Base-by-base conservation (phyloP, 2,797 vertebrate genomes). In the Sebastiscus tertius region DNA sequence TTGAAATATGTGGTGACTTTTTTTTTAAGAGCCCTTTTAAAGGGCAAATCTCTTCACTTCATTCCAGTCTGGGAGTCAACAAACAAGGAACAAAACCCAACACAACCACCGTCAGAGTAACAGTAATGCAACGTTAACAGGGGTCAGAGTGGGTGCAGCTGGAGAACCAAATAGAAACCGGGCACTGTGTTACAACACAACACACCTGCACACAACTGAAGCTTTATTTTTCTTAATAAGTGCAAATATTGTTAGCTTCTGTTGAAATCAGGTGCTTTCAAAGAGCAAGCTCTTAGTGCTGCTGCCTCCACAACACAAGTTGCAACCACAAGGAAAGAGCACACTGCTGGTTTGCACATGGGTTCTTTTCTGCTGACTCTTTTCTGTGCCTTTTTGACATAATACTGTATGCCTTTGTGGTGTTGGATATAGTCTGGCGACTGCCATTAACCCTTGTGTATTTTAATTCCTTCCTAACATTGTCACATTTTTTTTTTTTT, bases 11-110 rank as follows among this genome's bases (percentile, higher is more conserved):
- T 34, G 33, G 31, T 27, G 60, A 49, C 49, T 18, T 63, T 60
- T 76, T 76, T 36, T 46, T 36, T 36, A 63, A 74, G 36, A 81
- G 69, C 75, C 83, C 84, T 77, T 92, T 78, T 79, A 87, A 91
- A 89, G 83, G 88, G 75, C 77, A 89, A 64, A 67, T 74, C 22
- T 70, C 72, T 62, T 80, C 63, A 39, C 49, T 77, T 73, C 42
- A 67, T 80, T 75, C 60, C 59, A 61, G 64, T 73, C 58, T 71
- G 26, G 22, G 67, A 75, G 60, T 34, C 49, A 75, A 74, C 77
- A 67, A 68, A 77, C 34, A 71, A 46, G 31, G 49, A 81, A 54
- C 33, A 67, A 75, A 70, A 81, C 33, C 52, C 66, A 87, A 86
- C 64, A 86, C 64, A 64, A 13, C 11, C 24, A 73, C 58, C 60